A percentile compares a stretch with the other conserved stretches of the same genome.
Conservation (phyloP, 1,140 invertebrate genomes). For the Listronotus bonariensis region DNA sequence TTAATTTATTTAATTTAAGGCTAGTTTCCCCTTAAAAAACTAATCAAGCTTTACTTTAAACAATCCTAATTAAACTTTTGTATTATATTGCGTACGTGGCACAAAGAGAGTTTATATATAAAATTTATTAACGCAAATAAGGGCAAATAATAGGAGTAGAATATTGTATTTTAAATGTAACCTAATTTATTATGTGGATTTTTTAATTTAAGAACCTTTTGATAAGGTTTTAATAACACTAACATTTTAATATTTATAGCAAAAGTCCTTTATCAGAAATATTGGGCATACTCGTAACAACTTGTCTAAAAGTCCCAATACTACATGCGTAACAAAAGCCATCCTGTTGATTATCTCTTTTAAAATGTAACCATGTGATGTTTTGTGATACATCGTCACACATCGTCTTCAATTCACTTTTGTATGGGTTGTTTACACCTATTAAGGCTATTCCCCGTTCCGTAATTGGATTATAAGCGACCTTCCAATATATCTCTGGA, state of each 20-base stretch:
- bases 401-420: slow-evolving; percentile 53
- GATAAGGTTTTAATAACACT: no score
- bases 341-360: slow-evolving; percentile 50
- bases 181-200: no score
- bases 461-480: slow-evolving; percentile 61
- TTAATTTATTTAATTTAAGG: no score
- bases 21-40: no score
- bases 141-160: no score
- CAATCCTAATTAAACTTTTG: no score
- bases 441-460: slow-evolving; percentile 64
- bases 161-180: no score
- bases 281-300: slow-evolving; percentile 59
- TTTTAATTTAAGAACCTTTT: no score
- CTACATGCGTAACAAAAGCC: slow-evolving; percentile 71
- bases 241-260: slow-evolving; percentile 32
- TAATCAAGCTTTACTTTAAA: no score
- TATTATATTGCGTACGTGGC: no score
- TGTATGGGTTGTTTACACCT: slow-evolving; percentile 68
- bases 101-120: no score
- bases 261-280: slow-evolving; percentile 21
- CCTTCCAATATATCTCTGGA: slow-evolving; percentile 66
- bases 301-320: slow-evolving; percentile 62
- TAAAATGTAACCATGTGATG: slow-evolving; percentile 58
- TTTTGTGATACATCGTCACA: slow-evolving; percentile 62
- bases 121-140: no score